These are phyloP conservation scores for Melinaea marsaeus DNA, from an alignment of 2,888 invertebrate species.

Conservation along the genomic window DNA sequence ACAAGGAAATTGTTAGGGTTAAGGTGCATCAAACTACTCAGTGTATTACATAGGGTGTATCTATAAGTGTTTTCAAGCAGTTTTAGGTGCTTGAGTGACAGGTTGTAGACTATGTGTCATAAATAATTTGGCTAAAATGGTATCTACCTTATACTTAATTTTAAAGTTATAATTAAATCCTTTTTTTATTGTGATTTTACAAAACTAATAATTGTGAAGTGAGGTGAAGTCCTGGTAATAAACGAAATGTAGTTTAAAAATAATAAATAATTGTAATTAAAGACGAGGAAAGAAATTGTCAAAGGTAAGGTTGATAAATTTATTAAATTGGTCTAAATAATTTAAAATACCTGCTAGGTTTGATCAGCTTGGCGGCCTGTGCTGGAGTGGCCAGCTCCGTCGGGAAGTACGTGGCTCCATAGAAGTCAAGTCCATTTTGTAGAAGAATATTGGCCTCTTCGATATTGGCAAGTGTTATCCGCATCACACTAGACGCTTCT, in stretches of 20 bases:
- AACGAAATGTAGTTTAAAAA: too few species aligned
- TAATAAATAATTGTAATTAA: too few species aligned
- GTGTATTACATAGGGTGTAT: neutral
- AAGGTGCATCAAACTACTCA: constrained; percentile 23
- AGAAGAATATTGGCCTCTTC: constrained; percentile 87
- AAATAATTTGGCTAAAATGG: too few species aligned
- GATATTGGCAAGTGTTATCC: constrained; percentile 85
- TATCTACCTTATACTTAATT: too few species aligned
- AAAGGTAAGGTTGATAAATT: too few species aligned
- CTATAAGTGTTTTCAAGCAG: neutral
- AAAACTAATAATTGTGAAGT: neutral
- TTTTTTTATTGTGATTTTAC: too few species aligned
- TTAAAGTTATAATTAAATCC: too few species aligned
- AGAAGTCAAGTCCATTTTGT: constrained; percentile 91
- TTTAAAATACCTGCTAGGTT: constrained; percentile 61
- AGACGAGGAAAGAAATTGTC: too few species aligned
- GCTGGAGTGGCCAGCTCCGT: constrained; percentile 85
- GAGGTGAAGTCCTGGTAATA: too few species aligned
- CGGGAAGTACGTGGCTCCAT: constrained; percentile 92
- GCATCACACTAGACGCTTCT: constrained; percentile 81
- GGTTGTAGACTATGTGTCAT: too few species aligned
- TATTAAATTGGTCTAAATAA: neutral
- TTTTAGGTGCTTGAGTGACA: too few species aligned
- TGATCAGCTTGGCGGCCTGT: constrained; percentile 79
- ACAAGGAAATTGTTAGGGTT: constrained; percentile 30